Conservation (phyloP, 2,888 invertebrate species). For the Tetranychus piercei region DNA sequence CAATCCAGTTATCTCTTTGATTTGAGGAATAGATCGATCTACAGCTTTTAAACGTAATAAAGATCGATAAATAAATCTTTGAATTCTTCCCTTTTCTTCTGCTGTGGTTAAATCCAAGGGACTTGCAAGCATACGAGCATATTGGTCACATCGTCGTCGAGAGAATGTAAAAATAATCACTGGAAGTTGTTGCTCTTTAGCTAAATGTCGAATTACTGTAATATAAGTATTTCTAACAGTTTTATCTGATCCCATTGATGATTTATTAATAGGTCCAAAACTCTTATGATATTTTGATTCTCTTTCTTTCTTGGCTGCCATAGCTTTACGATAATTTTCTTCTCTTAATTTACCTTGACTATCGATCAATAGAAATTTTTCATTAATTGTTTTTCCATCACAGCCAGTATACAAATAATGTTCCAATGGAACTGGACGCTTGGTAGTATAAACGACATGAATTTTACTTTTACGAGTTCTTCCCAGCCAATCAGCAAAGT, state of each 20-base stretch:
- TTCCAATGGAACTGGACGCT: slow-evolving; percentile 83
- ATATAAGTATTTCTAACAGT: slow-evolving; percentile 52
- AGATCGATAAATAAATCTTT: slow-evolving; percentile 65
- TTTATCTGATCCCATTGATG: slow-evolving; percentile 47
- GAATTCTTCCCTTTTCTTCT: slow-evolving; percentile 63
- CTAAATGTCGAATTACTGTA: slow-evolving; percentile 60
- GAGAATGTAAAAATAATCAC: slow-evolving; percentile 71
- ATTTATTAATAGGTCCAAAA: slow-evolving; percentile 2
- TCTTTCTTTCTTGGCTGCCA: slow-evolving; percentile 34
- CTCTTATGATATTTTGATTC: slow-evolving; percentile 15
- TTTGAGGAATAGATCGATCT: slow-evolving; percentile 74
- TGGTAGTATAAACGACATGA: slow-evolving; percentile 77
- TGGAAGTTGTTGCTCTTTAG: slow-evolving; percentile 43
- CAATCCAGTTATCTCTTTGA: slow-evolving; percentile 43
- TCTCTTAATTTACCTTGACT: slow-evolving; percentile 52
- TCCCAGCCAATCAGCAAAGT: slow-evolving; percentile 27
- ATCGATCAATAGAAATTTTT: slow-evolving; percentile 59
- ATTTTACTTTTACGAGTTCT: slow-evolving; percentile 50
- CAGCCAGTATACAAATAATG: slow-evolving; percentile 74
- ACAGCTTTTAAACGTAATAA: slow-evolving; percentile 60
- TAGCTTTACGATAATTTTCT: slow-evolving; percentile 40
- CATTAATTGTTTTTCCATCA: slow-evolving; percentile 44
- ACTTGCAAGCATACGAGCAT: slow-evolving; percentile 41
- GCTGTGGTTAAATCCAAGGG: slow-evolving; percentile 58
- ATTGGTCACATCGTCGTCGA: slow-evolving; percentile 53